Percentiles rank a stretch among this genome's conserved stretches.
Evolutionary conservation across 2,113 vertebrate genomes (phyloP).

Genomic region (Cranoglanis bouderius): DNA sequence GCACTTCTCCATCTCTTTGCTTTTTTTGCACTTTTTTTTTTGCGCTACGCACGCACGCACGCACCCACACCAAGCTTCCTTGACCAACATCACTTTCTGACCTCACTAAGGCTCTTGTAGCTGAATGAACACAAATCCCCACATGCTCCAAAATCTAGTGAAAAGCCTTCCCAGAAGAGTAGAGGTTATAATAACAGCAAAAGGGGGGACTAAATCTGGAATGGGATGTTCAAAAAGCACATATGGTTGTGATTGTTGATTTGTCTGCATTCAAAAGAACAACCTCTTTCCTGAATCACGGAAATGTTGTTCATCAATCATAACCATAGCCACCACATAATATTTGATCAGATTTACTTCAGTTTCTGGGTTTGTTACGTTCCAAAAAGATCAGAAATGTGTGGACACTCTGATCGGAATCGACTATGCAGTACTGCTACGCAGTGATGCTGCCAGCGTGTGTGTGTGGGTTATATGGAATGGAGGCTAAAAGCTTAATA

Average conservation of each 20-base stretch:
- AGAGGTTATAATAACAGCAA: neutral
- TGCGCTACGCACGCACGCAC: neutral
- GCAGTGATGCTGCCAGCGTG: neutral
- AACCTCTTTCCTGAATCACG: neutral
- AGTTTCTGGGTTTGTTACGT: neutral
- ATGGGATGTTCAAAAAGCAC: neutral
- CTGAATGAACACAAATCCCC: neutral
- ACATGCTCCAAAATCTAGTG: neutral
- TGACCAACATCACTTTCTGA: neutral
- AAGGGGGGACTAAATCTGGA: neutral
- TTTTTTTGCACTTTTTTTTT: neutral
- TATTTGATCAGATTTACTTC: neutral
- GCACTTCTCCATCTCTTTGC: neutral
- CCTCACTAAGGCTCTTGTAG: neutral
- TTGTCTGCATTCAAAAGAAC: neutral
- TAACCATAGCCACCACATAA: neutral
- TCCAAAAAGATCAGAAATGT: neutral
- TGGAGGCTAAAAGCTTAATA: neutral
- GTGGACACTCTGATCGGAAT: neutral
- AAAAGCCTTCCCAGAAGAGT: neutral
- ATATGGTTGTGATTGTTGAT: neutral
- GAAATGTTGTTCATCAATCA: neutral
- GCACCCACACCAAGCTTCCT: neutral
- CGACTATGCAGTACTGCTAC: neutral
- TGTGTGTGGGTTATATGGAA: neutral